Evolutionary conservation across 2,113 vertebrate species (phyloP).

Genomic region (Tonatia bakeri): DNA sequence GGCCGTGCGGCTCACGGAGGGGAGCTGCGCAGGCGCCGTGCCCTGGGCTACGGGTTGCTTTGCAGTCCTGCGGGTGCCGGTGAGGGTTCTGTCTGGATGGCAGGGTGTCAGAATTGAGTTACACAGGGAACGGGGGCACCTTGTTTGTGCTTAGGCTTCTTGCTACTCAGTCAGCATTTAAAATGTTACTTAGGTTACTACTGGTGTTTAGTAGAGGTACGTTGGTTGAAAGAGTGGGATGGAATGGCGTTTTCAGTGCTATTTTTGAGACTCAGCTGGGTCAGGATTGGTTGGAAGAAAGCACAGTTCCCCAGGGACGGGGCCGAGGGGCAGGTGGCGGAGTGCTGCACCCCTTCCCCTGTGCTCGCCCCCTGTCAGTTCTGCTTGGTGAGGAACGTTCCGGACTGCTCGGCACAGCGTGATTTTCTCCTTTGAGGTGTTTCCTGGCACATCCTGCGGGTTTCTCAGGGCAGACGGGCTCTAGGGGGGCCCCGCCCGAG

Average conservation of each 20-base stretch:
- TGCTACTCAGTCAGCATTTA: neutral
- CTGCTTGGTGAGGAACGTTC: conserved; percentile 77
- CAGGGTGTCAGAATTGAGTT: too few relatives aligned
- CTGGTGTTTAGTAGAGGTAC: neutral
- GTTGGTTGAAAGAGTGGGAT: neutral
- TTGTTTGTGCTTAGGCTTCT: too few relatives aligned
- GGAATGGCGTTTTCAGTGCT: neutral
- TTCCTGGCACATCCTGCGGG: conserved; percentile 82
- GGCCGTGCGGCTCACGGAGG: too few relatives aligned
- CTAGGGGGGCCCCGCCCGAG: too few relatives aligned
- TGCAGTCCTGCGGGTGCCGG: neutral
- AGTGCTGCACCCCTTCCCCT: too few relatives aligned
- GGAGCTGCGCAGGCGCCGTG: fast-evolving
- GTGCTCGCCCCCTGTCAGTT: neutral
- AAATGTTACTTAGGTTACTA: neutral
- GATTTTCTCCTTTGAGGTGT: conserved; percentile 78
- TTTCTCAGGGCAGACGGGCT: too few relatives aligned
- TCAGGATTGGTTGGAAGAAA: neutral
- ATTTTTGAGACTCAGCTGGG: neutral
- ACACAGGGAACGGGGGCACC: too few relatives aligned
- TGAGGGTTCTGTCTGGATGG: neutral
- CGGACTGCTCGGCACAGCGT: conserved; percentile 80
- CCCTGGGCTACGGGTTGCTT: neutral
- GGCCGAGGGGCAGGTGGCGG: too few relatives aligned
- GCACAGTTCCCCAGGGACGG: neutral